Evolutionary conservation across 2,888 invertebrate genomes (phyloP).

Genomic region (Tridacna gigas): DNA sequence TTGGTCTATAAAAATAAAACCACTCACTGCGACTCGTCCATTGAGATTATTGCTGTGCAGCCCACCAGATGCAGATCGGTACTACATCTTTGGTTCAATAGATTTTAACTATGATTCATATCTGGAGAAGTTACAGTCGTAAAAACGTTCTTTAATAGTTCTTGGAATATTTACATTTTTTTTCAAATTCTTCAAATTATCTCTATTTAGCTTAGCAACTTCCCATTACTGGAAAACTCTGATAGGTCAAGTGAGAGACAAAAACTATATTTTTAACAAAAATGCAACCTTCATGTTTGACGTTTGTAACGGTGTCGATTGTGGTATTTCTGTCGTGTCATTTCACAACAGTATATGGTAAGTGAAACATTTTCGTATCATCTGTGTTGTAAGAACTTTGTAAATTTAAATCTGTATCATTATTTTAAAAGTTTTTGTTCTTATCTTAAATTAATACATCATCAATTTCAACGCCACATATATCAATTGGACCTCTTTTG

Average conservation of each 20-base stretch:
- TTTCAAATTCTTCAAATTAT: neutral
- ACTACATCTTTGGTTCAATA: neutral
- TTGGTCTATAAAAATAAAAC: slow-evolving; percentile 8
- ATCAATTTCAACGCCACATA: too few species aligned
- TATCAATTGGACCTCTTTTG: too few species aligned
- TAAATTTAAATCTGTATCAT: neutral
- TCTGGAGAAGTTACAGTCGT: too few species aligned
- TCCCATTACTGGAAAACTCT: too few species aligned
- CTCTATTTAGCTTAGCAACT: too few species aligned
- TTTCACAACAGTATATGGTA: slow-evolving; percentile 52
- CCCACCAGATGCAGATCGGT: too few species aligned
- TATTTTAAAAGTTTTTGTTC: too few species aligned
- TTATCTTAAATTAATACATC: too few species aligned
- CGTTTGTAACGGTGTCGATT: slow-evolving; percentile 37
- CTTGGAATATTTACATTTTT: neutral
- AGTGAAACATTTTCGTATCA: neutral
- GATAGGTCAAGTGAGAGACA: neutral
- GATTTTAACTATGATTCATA: neutral
- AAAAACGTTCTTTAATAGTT: too few species aligned
- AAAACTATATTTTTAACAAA: slow-evolving; percentile 5
- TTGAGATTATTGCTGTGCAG: neutral
- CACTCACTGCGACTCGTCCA: neutral
- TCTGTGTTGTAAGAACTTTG: neutral
- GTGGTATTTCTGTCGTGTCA: slow-evolving; percentile 41
- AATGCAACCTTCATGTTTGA: slow-evolving; percentile 46